A percentile compares a stretch with the other conserved stretches of the same genome.
phyloP scores from a whole-genome alignment of 2,797 vertebrate genomes.

The Australoheros facetus region DNA sequence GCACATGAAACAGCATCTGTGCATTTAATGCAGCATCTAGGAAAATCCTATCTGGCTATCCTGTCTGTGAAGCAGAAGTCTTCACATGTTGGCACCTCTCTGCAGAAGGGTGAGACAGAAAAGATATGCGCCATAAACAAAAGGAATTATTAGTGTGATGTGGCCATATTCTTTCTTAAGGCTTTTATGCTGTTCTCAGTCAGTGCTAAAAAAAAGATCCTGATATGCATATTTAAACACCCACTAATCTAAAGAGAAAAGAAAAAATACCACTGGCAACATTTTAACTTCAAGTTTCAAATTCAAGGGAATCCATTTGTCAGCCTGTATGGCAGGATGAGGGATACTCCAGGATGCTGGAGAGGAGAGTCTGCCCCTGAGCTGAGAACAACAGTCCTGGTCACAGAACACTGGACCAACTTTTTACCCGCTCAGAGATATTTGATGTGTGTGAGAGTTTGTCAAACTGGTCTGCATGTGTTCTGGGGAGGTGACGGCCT shows the following conservation, averaged over 20 bases:
- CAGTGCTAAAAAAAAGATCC: too few relatives aligned
- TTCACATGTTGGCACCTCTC: neutral
- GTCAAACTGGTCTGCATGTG: neutral
- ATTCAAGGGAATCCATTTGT: neutral
- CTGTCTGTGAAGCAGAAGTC: neutral
- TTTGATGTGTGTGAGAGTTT: neutral
- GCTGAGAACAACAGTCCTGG: neutral
- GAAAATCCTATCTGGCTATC: neutral
- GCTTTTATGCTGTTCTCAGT: too few relatives aligned
- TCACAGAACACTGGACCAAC: neutral
- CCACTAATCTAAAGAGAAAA: neutral
- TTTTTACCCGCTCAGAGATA: fast-evolving
- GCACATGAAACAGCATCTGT: neutral
- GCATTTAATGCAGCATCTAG: neutral
- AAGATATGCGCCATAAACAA: neutral
- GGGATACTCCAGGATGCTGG: too few relatives aligned
- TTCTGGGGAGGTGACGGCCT: neutral
- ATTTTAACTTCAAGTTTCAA: too few relatives aligned
- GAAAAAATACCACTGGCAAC: too few relatives aligned
- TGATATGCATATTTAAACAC: neutral
- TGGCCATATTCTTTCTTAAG: neutral
- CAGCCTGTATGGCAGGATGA: neutral
- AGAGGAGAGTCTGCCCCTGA: neutral
- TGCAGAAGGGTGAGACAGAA: too few relatives aligned
- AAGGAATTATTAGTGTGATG: neutral